Base-by-base conservation (phyloP, 2,888 invertebrate genomes). In the Nysson spinosus region DNA sequence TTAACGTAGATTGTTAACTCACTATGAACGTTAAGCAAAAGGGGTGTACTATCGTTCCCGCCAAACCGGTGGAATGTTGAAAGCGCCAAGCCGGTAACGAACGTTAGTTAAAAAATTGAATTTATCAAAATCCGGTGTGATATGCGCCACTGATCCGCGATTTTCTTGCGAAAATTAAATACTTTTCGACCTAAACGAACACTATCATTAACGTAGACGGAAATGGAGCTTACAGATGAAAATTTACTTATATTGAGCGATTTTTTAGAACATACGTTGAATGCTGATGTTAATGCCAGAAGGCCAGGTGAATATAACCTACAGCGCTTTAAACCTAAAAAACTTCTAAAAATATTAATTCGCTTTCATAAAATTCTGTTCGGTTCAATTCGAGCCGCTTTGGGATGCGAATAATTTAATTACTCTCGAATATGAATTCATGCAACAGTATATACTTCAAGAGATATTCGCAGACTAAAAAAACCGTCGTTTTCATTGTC, bases 141-240 rank as follows among this genome's bases (percentile, higher is more conserved):
- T 54, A 37, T 47, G 40, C 49, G 37, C 49, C 26, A 26, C 58
- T 74, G 55, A 56, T 64, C 52, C n/a, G 28, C 37, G 19, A 24
- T 49, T 28, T 11, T 51, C 26, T 28, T 28, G 7, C 11, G 42
- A 30, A 16, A 14, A 54, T 66, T 35, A 28, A 35, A 39, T 30
- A 40, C 28, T 47, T 51, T 46, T 56, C 16, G 20, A 42, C 7
- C 16, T 22, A 16, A 40, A 30, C 14, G 4, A 35, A 35, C 6
- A 17, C 11, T 46, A 19, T 19, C 37, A 28, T 54, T 57, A 42
- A 40, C 6, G 19, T 5, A 47, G 43, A 16, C 2, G n/a, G 14
- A 12, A 73, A 98, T 98, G 97, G 97, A 97, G 86, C 90, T 97
- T 9, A 95, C 94, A 2, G 96, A 96, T 50, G 93, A 92, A 39